Evolutionary conservation across 2,113 vertebrate genomes (phyloP), one percentile per base, ranked within the genome.

Genomic region (Pipra filicauda): DNA sequence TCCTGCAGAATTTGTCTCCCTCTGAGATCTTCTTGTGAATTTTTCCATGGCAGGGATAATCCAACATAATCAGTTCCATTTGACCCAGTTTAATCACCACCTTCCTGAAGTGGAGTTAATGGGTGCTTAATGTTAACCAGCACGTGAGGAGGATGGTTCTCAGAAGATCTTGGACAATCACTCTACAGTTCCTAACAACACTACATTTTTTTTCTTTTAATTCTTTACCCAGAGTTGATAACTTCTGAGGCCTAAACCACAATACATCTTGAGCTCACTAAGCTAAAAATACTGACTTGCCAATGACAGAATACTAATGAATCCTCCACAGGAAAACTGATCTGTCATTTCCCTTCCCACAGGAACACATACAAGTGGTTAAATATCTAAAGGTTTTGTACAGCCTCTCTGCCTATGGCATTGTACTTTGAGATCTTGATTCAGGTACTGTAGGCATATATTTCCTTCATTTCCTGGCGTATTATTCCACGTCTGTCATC

Each of bases 31-130:
- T 91, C 80, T 54, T 70, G 85, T 90, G 57, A 77, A 73, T 91
- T 95, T 94, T 94, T 90, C 91, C 91, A 91, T 96, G 78, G 90
- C 93, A 88, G 24, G 61, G 72, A 84, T 95, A 94, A 96, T 93
- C 93, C 82, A 91, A 39, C 44, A 35, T 96, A 96, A 96, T 95
- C 88, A 86, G 85, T 91, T 96, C 96, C 90, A 93, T 96, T 96
- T 96, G 88, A 97, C 91, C 85, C 78, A 83, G 55, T 95, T 96
- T 93, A 94, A 96, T 94, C 74, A 91, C 43, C 71, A 88, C 71
- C 89, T 94, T 93, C 93, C 69, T 19, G 59, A 84, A 90, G 91
- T 19, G 48, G 79, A 96, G 82, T 94, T 94, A 94, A 83, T 74
- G 84, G 75, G 72, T 6, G 11, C 48, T 90, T 93, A 96, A 84